A percentile compares a stretch with the other conserved stretches of the same genome.
These are phyloP conservation scores for Pangasius macronema DNA, from an alignment of 2,797 vertebrate genomes.

Conservation along the genomic window DNA sequence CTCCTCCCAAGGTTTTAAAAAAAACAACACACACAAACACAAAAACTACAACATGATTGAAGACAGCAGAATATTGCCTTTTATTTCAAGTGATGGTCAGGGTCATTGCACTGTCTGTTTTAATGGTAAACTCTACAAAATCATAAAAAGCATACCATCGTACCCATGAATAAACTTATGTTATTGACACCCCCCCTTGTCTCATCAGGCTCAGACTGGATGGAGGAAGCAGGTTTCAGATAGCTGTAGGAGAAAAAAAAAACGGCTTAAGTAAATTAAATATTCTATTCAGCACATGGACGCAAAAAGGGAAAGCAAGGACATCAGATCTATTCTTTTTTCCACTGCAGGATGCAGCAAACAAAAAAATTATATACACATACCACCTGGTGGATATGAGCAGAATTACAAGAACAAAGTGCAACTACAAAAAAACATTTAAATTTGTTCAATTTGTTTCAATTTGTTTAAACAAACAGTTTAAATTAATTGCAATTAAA, in stretches of 20 bases:
- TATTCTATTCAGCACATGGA: conserved; percentile 28
- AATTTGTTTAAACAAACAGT: too few species aligned
- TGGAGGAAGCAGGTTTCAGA: conserved; percentile 67
- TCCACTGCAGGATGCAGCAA: not conserved
- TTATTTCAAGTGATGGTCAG: conserved; percentile 64
- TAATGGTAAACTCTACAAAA: conserved; percentile 42
- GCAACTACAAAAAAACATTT: not conserved
- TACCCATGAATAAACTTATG: conserved; percentile 18
- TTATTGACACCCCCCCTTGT: conserved; percentile 50
- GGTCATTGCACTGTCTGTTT: conserved; percentile 34
- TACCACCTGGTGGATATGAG: conserved; percentile 44
- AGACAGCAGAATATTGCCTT: conserved; percentile 67
- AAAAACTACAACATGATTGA: not conserved
- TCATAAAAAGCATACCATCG: conserved; percentile 44
- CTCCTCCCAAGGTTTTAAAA: not conserved
- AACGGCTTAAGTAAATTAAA: conserved; percentile 59
- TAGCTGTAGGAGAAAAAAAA: conserved; percentile 72
- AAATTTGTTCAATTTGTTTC: too few species aligned
- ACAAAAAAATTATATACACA: not conserved
- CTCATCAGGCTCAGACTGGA: conserved; percentile 56
- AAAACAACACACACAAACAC: not conserved
- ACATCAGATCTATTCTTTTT: not conserved
- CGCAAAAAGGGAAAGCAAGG: not conserved
- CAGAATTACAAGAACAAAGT: conserved; percentile 34
- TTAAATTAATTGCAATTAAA: conserved; percentile 22